Base-by-base conservation (phyloP, 2,888 invertebrate genomes). In the Aphrophora alni region DNA sequence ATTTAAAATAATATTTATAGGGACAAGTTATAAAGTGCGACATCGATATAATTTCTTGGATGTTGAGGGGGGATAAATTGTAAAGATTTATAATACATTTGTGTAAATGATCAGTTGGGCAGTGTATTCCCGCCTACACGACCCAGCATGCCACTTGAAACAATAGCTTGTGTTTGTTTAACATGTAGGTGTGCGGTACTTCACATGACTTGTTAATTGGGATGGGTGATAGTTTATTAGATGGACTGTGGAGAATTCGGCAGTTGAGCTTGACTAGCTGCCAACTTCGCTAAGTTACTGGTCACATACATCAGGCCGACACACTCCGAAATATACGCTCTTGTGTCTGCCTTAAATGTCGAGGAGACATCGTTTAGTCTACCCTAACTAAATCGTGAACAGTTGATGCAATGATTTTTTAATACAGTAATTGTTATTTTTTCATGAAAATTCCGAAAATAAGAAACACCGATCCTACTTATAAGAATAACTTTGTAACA, bases 301-400 rank as follows among this genome's bases (percentile, higher is more conserved):
- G 59, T 59, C 59, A 21, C 59, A 21, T 59, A 21, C 59, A 21
- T 59, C 59, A 59, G 59, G 21, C 21, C 59, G 59, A 59, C 59
- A 44, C 44, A 14, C 59, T 59, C 59, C 21, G 59, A 59, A 59
- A 59, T 59, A 59, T 21, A 21, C 59, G 59, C n/a, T 59, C 44
- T 44, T 44, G 44, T 21, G 59, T 59, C 59, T 59, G 59, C n/a
- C 59, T 59, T 59, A 59, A 59, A 59, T 59, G 59, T 59, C 59
- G 59, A 59, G 59, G 59, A 59, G 59, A 21, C 3, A 21, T 59
- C 59, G 21, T 59, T 59, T 4, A 4, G 59, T 59, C 59, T 21
- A 59, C 21, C 59, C 59, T 44, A 7, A 14, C 44, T 44, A 33
- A 33, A 33, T 33, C 33, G n/a, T n/a, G n/a, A n/a, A n/a, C n/a